Percentiles rank a stretch among this genome's conserved stretches.
These are phyloP conservation scores for Mesodorylaimus sp. DNA, from an alignment of 2,888 invertebrate species.

Conservation along the genomic window DNA sequence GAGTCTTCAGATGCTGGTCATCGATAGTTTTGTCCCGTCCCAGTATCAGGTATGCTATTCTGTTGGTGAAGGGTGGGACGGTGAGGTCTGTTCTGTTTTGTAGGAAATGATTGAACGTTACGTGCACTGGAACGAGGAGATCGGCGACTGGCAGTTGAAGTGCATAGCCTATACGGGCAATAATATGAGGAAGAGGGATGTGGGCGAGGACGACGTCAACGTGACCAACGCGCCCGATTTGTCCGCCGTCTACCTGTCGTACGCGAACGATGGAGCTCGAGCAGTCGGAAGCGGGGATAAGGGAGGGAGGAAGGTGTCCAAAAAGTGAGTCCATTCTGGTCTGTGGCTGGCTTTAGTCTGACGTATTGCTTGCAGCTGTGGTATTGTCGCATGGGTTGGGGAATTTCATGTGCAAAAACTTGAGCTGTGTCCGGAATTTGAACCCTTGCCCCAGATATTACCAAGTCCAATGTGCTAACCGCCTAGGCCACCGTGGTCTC, in stretches of 20 bases:
- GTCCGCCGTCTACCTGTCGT: constrained; percentile 6
- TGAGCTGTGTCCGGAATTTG: no score
- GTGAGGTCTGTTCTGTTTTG: constrained; percentile 5
- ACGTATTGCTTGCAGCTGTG: no score
- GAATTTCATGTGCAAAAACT: no score
- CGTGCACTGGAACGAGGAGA: constrained; percentile 91
- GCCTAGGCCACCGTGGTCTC: no score
- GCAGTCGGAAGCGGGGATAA: no score
- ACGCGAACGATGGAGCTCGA: no score
- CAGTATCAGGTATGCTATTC: constrained; percentile 55
- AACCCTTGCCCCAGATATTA: no score
- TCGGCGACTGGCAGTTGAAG: constrained; percentile 91
- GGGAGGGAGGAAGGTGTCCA: no score
- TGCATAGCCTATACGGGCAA: constrained; percentile 97
- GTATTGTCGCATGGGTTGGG: no score
- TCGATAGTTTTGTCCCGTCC: constrained; percentile 77
- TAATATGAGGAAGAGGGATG: constrained; percentile 59
- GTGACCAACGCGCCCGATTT: neutral
- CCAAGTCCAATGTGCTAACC: no score
- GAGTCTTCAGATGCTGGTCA: constrained; percentile 67
- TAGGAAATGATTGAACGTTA: constrained; percentile 71
- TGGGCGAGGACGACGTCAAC: neutral
- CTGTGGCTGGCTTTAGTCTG: no score
- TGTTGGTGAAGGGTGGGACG: neutral
- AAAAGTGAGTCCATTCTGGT: no score